Percentiles rank a stretch among this genome's conserved stretches.
Conservation (phyloP, 2,888 invertebrate species). For the Caradrina kadenii region DNA sequence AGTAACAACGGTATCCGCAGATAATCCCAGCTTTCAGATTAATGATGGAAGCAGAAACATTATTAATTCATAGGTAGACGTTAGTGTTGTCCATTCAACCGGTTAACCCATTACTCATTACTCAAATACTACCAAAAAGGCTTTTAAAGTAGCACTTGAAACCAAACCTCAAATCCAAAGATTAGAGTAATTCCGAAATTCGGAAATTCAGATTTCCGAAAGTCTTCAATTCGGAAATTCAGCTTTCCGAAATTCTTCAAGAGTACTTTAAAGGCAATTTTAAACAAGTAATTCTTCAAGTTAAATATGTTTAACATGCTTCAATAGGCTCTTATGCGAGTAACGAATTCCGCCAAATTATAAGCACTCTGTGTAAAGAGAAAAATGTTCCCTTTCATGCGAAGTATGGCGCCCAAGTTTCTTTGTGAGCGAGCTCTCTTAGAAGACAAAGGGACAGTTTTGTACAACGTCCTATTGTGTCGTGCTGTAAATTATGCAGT, state of each 20-base stretch:
- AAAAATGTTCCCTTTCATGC: slow-evolving; percentile 63
- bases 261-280: slow-evolving; percentile 13
- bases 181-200: slow-evolving; percentile 7
- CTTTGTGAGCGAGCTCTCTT: slow-evolving; percentile 67
- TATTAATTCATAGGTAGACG: slow-evolving; percentile 35
- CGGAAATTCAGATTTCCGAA: slow-evolving; percentile 1
- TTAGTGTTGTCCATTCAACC: not conserved
- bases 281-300: slow-evolving; percentile 26
- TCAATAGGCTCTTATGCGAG: slow-evolving; percentile 25
- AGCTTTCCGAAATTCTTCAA: slow-evolving; percentile 8
- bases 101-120: slow-evolving; percentile 26
- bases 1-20: not conserved
- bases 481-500: slow-evolving; percentile 67
- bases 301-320: slow-evolving; percentile 30
- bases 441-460: slow-evolving; percentile 68
- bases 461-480: slow-evolving; percentile 55
- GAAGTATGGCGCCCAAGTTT: slow-evolving; percentile 58
- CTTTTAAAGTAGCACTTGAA: slow-evolving; percentile 11
- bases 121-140: slow-evolving; percentile 33
- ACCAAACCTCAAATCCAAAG: slow-evolving; percentile 14
- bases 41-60: slow-evolving; percentile 17
- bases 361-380: slow-evolving; percentile 58
- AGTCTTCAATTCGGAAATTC: not conserved
- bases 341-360: slow-evolving; percentile 62
- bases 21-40: slow-evolving; percentile 15